Conservation (phyloP, 2,113 vertebrate species). For the Excalfactoria chinensis region DNA sequence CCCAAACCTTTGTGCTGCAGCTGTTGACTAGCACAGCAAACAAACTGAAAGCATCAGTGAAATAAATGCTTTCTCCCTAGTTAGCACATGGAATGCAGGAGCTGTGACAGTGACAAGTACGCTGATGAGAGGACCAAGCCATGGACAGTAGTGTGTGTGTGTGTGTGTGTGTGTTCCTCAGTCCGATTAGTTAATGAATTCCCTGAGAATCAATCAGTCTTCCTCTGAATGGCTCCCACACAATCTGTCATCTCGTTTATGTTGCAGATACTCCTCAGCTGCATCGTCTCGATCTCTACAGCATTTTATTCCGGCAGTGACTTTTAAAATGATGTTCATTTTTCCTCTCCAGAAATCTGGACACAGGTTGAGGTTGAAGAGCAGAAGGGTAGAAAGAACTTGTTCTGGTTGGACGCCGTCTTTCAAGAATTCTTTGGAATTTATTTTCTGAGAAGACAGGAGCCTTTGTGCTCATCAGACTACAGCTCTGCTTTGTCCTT, state of each 20-base stretch:
- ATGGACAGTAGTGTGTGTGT: not conserved
- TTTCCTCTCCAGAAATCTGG: not conserved
- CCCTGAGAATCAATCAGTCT: not conserved
- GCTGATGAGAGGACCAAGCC: not conserved
- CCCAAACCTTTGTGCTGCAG: not conserved
- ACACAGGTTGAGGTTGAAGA: not conserved
- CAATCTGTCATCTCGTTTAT: not conserved
- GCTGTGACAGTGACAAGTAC: not conserved
- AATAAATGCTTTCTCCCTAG: not conserved
- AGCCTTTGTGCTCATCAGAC: not conserved
- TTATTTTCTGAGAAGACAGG: not conserved
- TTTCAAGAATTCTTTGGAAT: not conserved
- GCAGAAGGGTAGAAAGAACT: not conserved
- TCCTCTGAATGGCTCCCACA: not conserved
- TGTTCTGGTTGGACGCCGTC: not conserved
- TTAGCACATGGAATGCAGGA: not conserved
- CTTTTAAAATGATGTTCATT: not conserved
- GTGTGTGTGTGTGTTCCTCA: not conserved
- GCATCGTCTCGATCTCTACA: not conserved
- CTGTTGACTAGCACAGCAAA: not conserved
- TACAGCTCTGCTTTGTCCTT: not conserved
- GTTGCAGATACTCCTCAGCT: not conserved
- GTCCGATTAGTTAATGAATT: not conserved
- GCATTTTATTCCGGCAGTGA: not conserved
- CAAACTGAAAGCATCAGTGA: not conserved